Percentiles rank a stretch among this genome's conserved stretches.
Conservation (phyloP, 2,888 invertebrate species). For the Rhodophaea formosa region DNA sequence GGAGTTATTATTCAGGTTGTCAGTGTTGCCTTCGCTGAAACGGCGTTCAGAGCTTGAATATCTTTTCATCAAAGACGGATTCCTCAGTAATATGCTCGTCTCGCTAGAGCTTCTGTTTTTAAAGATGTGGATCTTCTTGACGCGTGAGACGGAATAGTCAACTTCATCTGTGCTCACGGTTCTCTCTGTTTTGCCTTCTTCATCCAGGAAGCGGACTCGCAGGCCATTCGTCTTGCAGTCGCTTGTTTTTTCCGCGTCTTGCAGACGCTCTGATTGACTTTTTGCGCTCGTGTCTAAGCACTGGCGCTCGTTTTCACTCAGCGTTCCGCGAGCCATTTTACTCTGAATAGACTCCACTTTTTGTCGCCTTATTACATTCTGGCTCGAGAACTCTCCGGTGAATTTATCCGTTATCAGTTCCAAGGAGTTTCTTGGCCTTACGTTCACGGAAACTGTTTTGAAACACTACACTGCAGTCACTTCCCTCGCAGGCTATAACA, state of each 20-base stretch:
- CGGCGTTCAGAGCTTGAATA: slow-evolving; percentile 60
- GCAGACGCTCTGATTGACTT: slow-evolving; percentile 60
- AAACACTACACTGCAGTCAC: slow-evolving; percentile 51
- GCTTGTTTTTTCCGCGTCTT: slow-evolving; percentile 58
- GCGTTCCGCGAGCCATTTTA: slow-evolving; percentile 73
- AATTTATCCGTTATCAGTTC: slow-evolving; percentile 27
- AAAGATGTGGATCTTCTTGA: slow-evolving; percentile 75
- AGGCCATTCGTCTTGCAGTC: slow-evolving; percentile 64
- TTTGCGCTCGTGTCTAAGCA: slow-evolving; percentile 63
- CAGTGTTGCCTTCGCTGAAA: slow-evolving; percentile 56
- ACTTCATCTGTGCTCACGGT: slow-evolving; percentile 73
- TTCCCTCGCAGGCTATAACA: slow-evolving; percentile 57
- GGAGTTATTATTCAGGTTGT: slow-evolving; percentile 66
- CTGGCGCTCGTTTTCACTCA: slow-evolving; percentile 72
- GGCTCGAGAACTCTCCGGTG: slow-evolving; percentile 32
- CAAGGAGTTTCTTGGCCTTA: slow-evolving; percentile 38
- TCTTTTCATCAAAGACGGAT: slow-evolving; percentile 67
- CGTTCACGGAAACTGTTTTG: slow-evolving; percentile 36
- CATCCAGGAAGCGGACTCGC: slow-evolving; percentile 72
- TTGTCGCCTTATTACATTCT: slow-evolving; percentile 46
- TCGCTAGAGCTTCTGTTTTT: slow-evolving; percentile 78
- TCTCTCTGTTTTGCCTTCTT: slow-evolving; percentile 75
- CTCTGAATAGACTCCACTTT: slow-evolving; percentile 33
- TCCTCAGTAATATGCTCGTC: slow-evolving; percentile 70
- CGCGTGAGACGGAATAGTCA: slow-evolving; percentile 66